Base-by-base conservation (phyloP, 2,888 invertebrate species). In the Pheosia tremula region DNA sequence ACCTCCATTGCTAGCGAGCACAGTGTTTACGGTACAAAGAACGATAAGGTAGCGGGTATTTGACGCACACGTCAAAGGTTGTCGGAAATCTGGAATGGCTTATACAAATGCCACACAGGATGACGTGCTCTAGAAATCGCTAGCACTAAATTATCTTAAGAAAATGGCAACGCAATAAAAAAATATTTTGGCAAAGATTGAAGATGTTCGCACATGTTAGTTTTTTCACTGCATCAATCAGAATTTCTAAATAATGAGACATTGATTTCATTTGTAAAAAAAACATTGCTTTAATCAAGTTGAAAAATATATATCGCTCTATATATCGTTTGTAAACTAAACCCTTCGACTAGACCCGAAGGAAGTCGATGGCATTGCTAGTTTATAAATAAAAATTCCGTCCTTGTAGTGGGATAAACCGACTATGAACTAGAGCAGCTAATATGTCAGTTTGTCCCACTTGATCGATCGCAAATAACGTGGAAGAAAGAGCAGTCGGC, bases 401-500 rank as follows among this genome's bases (percentile, higher is more conserved):
- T 4, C 45, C 47, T 57, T 37, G 8, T 37, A 53, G 11, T 53
- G 10, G 53, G 37, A 53, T 53, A 37, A 37, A 1, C 50, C 11
- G 53, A 37, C 37, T 38, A 11, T 38, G 38, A 10, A 52, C 36
- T 8, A 9, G 52, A 6, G 24, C 37, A 53, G 53, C 36, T 53
- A 53, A 10, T 37, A 53, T 38, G 39, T 39, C 60, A 81, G 72
- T 81, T 82, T 80, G 77, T 73, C 69, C 74, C 77, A 72, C 71
- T 77, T 74, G 79, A 81, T 82, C 77, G 77, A 84, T 85, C 75
- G 80, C 82, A 85, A 84, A 86, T 84, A 87, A 78, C 80, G 86
- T 84, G 83, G 82, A 71, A 76, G 83, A 85, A 81, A 81, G 81
- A 85, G 80, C 84, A 84, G 78, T 79, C 75, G 69, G 64, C 68